These are phyloP conservation scores for Nymphalis io DNA, from an alignment of 1,140 invertebrate genomes.

Conservation along the genomic window DNA sequence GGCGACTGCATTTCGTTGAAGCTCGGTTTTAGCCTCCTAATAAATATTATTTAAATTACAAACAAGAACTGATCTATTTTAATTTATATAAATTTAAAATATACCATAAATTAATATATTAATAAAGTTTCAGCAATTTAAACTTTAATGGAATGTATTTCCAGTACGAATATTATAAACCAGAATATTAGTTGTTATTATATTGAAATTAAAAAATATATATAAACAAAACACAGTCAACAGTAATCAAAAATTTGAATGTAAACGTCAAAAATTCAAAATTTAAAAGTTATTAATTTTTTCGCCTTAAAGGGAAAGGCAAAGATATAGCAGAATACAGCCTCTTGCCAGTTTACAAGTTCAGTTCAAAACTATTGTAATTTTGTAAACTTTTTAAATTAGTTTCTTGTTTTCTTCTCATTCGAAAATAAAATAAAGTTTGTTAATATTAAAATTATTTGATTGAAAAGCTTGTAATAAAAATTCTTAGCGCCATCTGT, in stretches of 20 bases:
- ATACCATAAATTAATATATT: background rate
- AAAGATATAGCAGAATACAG: too few species aligned
- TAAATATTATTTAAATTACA: background rate
- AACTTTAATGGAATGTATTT: too few species aligned
- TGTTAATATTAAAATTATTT: too few species aligned
- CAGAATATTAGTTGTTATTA: too few species aligned
- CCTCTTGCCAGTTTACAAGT: too few species aligned
- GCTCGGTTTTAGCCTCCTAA: conserved; percentile 65
- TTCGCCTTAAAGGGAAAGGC: too few species aligned
- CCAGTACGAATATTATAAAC: too few species aligned
- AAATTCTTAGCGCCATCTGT: conserved; percentile 43
- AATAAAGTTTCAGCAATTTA: too few species aligned
- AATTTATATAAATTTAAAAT: background rate
- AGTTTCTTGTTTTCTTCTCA: too few species aligned
- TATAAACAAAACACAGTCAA: background rate
- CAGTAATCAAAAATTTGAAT: background rate
- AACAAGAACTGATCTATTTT: background rate
- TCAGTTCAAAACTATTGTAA: too few species aligned
- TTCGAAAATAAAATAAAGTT: too few species aligned
- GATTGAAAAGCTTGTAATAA: background rate
- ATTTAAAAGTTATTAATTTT: background rate
- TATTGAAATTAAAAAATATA: background rate
- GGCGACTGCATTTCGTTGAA: conserved; percentile 61
- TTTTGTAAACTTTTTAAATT: too few species aligned
- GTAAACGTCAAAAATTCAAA: background rate